Evolutionary conservation across 1,140 invertebrate species (phyloP), one percentile per base, ranked within the genome.

Genomic region (Drosophila orena): DNA sequence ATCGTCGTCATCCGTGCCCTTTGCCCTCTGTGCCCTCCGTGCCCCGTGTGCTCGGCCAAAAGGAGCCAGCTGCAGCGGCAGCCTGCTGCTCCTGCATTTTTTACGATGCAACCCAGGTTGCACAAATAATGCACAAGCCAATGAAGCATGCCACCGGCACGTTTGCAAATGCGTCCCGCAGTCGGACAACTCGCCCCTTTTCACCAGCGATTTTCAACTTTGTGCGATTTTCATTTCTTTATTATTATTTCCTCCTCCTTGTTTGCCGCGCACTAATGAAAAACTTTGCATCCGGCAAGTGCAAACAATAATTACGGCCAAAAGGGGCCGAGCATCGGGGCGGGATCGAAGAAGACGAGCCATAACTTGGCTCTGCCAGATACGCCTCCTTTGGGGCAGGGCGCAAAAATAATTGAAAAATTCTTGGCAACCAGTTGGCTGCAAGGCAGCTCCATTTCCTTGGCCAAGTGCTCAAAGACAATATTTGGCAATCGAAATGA

Each of bases 71-170:
- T 81, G 83, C 77, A 60, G 50, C 55, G 52, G 59, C 61, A 65
- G 69, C 49, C 57, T 76, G 60, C 57, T 76, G 37, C 54, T 79
- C 57, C 35, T 90, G 81, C 71, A 90, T 90, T 90, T 90, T 90
- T 90, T 77, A 90, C 89, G 78, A 73, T 85, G 75, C 81, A 90
- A 79, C 80, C 80, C 80, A 78, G 85, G 80, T 78, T 90, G 78
- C 77, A 90, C 81, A 85, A 90, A 90, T 85, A 90, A 90, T 90
- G 86, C 81, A 90, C 65, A 77, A 90, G 86, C 75, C 85, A 90
- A 90, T 90, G 85, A 90, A 90, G 85, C 85, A 81, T 90, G 78
- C 80, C 52, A 68, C 84, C 72, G 73, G 72, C 66, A 72, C 50
- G 46, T 66, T 81, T 73, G 81, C 80, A 79, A 64, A 65, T 65